Evolutionary conservation across 2,797 vertebrate genomes (phyloP).

Genomic region (Sebastes oblongus): DNA sequence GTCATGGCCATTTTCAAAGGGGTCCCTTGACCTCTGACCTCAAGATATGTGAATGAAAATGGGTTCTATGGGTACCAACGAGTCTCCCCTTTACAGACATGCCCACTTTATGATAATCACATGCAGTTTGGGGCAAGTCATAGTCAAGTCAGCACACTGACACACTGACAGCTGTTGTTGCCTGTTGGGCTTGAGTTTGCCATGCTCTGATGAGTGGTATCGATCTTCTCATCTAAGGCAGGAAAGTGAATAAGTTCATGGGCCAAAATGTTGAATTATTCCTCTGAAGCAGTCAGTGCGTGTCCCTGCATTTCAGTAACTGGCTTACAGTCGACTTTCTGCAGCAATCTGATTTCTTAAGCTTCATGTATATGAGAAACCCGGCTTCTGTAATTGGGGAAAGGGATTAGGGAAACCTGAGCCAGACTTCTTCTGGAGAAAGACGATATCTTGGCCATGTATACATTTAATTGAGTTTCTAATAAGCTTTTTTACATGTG

Average conservation of each 20-base stretch:
- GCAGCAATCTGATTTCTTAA: background rate
- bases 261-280: too few relatives aligned
- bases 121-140: too few relatives aligned
- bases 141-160: too few relatives aligned
- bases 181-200: too few relatives aligned
- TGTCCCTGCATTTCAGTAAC: background rate
- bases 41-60: too few relatives aligned
- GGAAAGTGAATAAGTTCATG: background rate
- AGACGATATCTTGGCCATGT: background rate
- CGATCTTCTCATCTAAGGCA: background rate
- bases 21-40: too few relatives aligned
- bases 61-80: too few relatives aligned
- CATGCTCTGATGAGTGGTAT: background rate
- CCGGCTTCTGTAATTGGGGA: background rate
- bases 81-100: too few relatives aligned
- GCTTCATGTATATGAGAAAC: background rate
- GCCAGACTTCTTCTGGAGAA: background rate
- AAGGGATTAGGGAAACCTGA: background rate
- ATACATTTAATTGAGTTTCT: background rate
- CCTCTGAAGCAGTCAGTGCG: rapidly evolving
- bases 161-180: too few relatives aligned
- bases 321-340: background rate
- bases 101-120: too few relatives aligned
- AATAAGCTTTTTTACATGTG: background rate
- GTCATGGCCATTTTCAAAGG: too few relatives aligned